These are phyloP conservation scores for Fabriciana adippe DNA, from an alignment of 2,888 invertebrate species.

Conservation along the genomic window DNA sequence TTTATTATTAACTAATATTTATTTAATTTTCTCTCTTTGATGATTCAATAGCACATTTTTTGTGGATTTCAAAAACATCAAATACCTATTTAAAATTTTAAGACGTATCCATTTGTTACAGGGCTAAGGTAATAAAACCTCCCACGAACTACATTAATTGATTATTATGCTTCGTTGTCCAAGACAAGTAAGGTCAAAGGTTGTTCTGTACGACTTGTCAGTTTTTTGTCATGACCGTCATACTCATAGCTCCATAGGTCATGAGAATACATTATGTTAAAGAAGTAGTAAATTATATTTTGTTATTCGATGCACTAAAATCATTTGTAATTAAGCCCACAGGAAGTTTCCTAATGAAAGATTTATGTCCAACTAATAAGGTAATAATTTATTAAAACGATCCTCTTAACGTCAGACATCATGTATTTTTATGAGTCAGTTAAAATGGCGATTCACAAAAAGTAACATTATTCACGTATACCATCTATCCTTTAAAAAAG, in stretches of 20 bases:
- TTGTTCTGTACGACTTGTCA: slow-evolving; percentile 54
- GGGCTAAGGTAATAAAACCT: slow-evolving; percentile 62
- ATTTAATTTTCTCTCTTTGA: too few relatives aligned
- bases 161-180: slow-evolving; percentile 58
- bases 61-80: too few relatives aligned
- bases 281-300: slow-evolving; percentile 17
- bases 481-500: too few relatives aligned
- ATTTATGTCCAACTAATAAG: slow-evolving; percentile 19
- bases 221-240: slow-evolving; percentile 59
- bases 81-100: not conserved
- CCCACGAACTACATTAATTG: slow-evolving; percentile 65
- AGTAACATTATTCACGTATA: too few relatives aligned
- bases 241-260: slow-evolving; percentile 26
- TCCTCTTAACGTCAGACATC: not conserved
- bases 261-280: slow-evolving; percentile 21
- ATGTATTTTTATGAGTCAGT: not conserved
- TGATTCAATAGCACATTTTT: too few relatives aligned
- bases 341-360: slow-evolving; percentile 12
- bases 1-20: too few relatives aligned
- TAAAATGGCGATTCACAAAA: not conserved
- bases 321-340: not conserved
- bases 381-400: not conserved
- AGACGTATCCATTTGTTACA: slow-evolving; percentile 31
- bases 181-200: slow-evolving; percentile 63
- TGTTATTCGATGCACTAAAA: not conserved